A percentile compares a stretch with the other conserved stretches of the same genome.
phyloP scores from a whole-genome alignment of 2,113 vertebrate species.

The Dicentrarchus labrax region DNA sequence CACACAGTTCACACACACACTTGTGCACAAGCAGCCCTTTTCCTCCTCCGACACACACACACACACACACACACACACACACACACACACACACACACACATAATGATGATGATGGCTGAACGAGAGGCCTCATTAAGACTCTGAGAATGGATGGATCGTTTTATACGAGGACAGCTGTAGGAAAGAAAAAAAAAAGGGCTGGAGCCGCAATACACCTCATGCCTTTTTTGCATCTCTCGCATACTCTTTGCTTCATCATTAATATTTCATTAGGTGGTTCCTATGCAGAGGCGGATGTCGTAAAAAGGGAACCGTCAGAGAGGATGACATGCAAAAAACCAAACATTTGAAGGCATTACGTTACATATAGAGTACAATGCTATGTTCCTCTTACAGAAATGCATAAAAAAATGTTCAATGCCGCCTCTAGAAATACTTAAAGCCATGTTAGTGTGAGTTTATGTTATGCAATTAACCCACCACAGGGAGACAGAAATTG shows the following conservation, averaged over 20 bases:
- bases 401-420: conserved; percentile 1
- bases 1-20: conserved; percentile 32
- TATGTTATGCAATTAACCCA: conserved; percentile 3
- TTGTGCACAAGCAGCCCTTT: conserved; percentile 1
- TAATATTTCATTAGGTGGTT: conserved; percentile 66
- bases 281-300: conserved; percentile 37
- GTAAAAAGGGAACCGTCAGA: conserved; percentile 22
- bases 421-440: neutral
- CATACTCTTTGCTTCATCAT: conserved; percentile 50
- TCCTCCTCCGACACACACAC: conserved; percentile 18
- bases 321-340: conserved; percentile 21
- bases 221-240: neutral
- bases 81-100: conserved; percentile 16
- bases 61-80: conserved; percentile 8
- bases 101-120: conserved; percentile 29
- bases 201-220: neutral
- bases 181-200: neutral
- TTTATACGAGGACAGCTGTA: conserved; percentile 22
- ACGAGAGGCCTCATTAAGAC: conserved; percentile 47
- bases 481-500: neutral
- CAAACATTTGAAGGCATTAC: neutral
- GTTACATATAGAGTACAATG: neutral
- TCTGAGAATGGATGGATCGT: conserved; percentile 55
- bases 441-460: neutral
- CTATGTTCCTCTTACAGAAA: conserved; percentile 9